Evolutionary conservation across 2,888 invertebrate genomes (phyloP).

Genomic region (Hemistola chrysoprasaria): DNA sequence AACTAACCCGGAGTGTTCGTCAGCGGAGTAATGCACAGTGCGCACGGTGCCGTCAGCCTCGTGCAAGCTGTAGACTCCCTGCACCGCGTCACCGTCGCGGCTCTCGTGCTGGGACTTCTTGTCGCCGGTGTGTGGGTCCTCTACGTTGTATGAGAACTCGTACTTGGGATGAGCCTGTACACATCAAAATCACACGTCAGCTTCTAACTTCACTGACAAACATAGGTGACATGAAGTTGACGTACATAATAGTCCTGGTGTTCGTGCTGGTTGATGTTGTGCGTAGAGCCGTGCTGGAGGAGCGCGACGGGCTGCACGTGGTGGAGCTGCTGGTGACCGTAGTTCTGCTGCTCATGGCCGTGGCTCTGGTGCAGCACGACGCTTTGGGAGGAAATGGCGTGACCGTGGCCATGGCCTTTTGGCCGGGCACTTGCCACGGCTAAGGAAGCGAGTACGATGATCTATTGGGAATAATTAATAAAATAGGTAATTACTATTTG

Average conservation of each 20-base stretch:
- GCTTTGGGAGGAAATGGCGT: conserved; percentile 43
- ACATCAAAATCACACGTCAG: conserved; percentile 1
- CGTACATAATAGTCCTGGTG: conserved; percentile 21
- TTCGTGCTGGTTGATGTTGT: conserved; percentile 12
- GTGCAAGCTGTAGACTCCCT: conserved; percentile 56
- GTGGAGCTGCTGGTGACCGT: conserved; percentile 7
- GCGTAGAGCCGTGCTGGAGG: conserved; percentile 2
- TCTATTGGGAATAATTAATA: too few relatives aligned
- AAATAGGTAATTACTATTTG: too few relatives aligned
- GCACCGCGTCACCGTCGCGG: conserved; percentile 69
- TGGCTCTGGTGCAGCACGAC: conserved; percentile 46
- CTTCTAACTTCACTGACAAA: too few relatives aligned
- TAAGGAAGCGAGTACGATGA: conserved; percentile 9
- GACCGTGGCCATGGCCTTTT: conserved; percentile 25
- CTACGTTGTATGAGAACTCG: conserved; percentile 32
- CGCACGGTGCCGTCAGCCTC: conserved; percentile 74
- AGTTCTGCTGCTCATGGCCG: conserved; percentile 25
- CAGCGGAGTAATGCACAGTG: conserved; percentile 73
- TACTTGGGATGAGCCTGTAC: conserved; percentile 25
- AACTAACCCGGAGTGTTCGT: conserved; percentile 66
- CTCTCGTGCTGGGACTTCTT: conserved; percentile 69
- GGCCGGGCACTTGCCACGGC: conserved; percentile 10
- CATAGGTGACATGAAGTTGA: conserved; percentile 1
- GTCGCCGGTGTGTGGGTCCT: conserved; percentile 32
- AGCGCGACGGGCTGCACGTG: conserved; percentile 4